Base-by-base conservation (phyloP, 2,113 vertebrate species). In the Muntiacus reevesi region DNA sequence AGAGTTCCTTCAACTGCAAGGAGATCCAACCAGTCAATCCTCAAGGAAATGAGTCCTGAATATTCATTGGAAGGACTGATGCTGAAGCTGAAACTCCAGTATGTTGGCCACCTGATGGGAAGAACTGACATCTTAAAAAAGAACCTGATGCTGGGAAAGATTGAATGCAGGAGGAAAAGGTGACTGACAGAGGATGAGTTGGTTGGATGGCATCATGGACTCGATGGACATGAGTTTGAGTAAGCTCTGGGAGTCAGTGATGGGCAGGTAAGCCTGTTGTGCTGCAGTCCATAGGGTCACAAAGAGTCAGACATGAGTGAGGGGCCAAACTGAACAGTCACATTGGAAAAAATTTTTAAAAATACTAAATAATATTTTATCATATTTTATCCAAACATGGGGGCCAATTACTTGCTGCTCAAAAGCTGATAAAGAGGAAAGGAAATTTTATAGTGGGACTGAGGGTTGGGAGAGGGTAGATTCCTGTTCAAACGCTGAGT, bases 301-400 rank as follows among this genome's bases (percentile, higher is more conserved):
- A 71, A 71, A 71, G 19, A 71, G n/a, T 40, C 6, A 19, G n/a
- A 40, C 67, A 40, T 5, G 21, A 40, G n/a, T 71, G 19, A 71
- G 67, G 21, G 67, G 36, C 67, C 36, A 10, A 71, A 71, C 10
- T 40, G 21, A 71, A 71, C 12, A 60, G 27, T 23, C 17, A 94
- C 27, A 50, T 19, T 52, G 71, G 7, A 60, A 91, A 96, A 81
- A 71, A 4, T 25, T n/a, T 54, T 28, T 23, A 1, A 28, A 59
- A 88, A 59, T 21, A 8, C 60, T 59, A 87, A 87, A 45, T 59
- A 67, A 85, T 21, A 87, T 45, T 82, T 87, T 60, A n/a, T 81
- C 6, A 15, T 36, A 25, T 25, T 74, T 23, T 14, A 27, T 13
- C 11, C 36, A 76, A 76, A 43, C 40, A 76, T 76, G 71, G 21